Percentiles rank a stretch among this genome's conserved stretches.
These are phyloP conservation scores for Dromaius novaehollandiae DNA, from an alignment of 2,113 vertebrate species.

Conservation along the genomic window DNA sequence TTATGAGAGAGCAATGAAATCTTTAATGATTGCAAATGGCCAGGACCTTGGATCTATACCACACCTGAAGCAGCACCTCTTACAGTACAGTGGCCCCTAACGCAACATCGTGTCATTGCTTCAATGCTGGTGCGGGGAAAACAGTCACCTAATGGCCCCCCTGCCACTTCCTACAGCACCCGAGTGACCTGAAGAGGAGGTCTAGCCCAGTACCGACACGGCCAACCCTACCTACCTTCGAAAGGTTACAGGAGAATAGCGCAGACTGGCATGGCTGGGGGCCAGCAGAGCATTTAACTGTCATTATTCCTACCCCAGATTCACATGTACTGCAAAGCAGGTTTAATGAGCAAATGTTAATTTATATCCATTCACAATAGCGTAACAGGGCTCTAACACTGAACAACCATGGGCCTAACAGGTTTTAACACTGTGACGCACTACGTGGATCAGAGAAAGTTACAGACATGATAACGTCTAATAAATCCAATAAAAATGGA, in stretches of 20 bases:
- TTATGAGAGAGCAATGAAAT: slow-evolving; percentile 10
- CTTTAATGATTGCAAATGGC: not conserved
- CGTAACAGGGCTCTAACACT: not conserved
- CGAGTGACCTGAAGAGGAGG: rapidly evolving
- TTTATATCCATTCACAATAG: not conserved
- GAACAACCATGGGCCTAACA: not conserved
- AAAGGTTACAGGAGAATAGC: not conserved
- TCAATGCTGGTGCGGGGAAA: not conserved
- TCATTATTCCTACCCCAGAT: slow-evolving; percentile 27
- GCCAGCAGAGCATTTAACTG: slow-evolving; percentile 37
- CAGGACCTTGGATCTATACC: not conserved
- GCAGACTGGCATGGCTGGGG: not conserved
- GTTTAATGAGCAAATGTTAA: slow-evolving; percentile 32
- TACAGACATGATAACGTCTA: slow-evolving; percentile 51
- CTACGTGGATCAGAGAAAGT: slow-evolving; percentile 34
- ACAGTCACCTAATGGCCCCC: not conserved
- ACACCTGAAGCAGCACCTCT: not conserved
- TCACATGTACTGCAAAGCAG: slow-evolving; percentile 1
- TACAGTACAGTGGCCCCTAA: not conserved
- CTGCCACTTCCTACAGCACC: rapidly evolving
- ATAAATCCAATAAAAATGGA: slow-evolving; percentile 70
- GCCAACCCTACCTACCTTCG: not conserved
- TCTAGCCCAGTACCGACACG: not conserved
- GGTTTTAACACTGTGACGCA: not conserved
- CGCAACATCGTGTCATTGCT: not conserved